These are phyloP conservation scores for Hermetia illucens DNA, from an alignment of 1,140 invertebrate genomes.

Conservation along the genomic window DNA sequence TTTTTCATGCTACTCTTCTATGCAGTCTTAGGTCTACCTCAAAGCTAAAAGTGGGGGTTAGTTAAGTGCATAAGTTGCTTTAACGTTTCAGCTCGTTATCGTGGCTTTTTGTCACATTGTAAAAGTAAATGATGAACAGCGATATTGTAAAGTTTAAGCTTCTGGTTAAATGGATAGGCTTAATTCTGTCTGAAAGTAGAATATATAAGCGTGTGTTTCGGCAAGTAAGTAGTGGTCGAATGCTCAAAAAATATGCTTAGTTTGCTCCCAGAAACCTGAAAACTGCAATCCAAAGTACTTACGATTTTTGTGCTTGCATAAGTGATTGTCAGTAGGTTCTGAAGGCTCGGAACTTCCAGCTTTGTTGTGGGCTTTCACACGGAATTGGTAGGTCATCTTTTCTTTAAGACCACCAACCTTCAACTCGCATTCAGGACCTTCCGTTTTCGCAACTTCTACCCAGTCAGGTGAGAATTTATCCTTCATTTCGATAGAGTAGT, in stretches of 20 bases:
- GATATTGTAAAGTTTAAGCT: too few species aligned
- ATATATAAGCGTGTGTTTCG: too few species aligned
- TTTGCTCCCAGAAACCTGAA: background rate
- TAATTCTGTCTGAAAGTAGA: too few species aligned
- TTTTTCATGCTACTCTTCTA: too few species aligned
- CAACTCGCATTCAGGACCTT: conserved; percentile 58
- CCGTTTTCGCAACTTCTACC: conserved; percentile 72
- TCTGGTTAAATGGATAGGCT: too few species aligned
- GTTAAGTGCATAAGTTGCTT: too few species aligned
- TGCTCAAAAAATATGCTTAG: background rate
- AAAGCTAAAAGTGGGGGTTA: too few species aligned
- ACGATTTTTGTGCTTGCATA: conserved; percentile 88
- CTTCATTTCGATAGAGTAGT: conserved; percentile 92
- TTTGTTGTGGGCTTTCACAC: conserved; percentile 84
- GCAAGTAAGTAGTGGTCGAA: too few species aligned
- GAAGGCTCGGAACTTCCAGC: conserved; percentile 77
- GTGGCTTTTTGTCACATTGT: too few species aligned
- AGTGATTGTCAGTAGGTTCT: conserved; percentile 79
- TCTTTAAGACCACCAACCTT: conserved; percentile 83
- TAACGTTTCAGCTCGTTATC: too few species aligned
- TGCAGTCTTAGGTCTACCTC: too few species aligned
- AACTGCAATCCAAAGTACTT: conserved; percentile 41
- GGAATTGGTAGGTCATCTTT: conserved; percentile 86
- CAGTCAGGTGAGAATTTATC: conserved; percentile 86
- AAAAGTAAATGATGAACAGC: too few species aligned